Evolutionary conservation across 1,140 invertebrate genomes (phyloP).

Genomic region (Magallana gigas): DNA sequence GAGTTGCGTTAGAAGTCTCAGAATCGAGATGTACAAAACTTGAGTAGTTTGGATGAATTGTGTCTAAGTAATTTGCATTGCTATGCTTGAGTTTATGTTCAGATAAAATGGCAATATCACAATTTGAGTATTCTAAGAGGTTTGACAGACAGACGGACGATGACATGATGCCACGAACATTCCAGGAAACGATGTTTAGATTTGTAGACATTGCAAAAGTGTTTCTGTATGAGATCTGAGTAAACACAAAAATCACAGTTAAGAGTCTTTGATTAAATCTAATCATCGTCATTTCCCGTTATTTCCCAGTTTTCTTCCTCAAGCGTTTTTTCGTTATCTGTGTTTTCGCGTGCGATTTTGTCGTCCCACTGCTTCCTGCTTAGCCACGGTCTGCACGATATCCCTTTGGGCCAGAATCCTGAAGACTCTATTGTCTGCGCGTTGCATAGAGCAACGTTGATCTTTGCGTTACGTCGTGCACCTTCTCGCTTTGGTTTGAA

Average conservation of each 20-base stretch:
- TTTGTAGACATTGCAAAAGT: background rate
- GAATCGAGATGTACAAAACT: background rate
- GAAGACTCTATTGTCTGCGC: background rate
- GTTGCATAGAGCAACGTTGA: slow-evolving; percentile 18
- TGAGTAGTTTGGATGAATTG: slow-evolving; percentile 10
- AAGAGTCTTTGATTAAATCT: background rate
- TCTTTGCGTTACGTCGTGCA: background rate
- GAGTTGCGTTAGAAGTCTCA: background rate
- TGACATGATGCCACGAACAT: slow-evolving; percentile 38
- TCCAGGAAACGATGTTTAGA: slow-evolving; percentile 39
- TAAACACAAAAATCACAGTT: background rate
- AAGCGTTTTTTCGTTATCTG: background rate
- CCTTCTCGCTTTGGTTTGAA: slow-evolving; percentile 36
- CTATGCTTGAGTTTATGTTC: slow-evolving; percentile 40
- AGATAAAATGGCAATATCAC: slow-evolving; percentile 31
- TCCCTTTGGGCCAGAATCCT: slow-evolving; percentile 35
- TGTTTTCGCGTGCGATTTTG: background rate
- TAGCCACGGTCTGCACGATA: slow-evolving; percentile 35
- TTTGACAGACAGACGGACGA: slow-evolving; percentile 20
- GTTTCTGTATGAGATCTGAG: background rate
- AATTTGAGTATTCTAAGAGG: background rate
- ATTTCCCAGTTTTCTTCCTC: background rate
- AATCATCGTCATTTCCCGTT: background rate
- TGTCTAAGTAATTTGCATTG: background rate
- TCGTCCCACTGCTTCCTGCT: background rate